Evolutionary conservation across 2,888 invertebrate species (phyloP).

Genomic region (Hypomecis atomaria): DNA sequence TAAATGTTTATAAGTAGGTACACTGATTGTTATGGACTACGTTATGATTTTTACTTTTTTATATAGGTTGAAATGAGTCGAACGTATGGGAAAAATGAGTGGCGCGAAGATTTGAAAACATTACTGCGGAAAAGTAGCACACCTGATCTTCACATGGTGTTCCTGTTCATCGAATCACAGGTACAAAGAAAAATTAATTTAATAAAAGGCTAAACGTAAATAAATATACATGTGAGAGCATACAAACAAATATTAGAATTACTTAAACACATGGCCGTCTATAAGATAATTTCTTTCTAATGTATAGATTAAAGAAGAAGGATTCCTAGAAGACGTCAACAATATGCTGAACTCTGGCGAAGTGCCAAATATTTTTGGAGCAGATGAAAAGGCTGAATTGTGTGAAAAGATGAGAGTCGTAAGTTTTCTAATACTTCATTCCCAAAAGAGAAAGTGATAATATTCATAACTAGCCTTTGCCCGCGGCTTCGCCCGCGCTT

Average conservation of each 20-base stretch:
- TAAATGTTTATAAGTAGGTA: no score
- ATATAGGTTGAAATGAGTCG: constrained; percentile 94
- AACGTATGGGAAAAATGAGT: constrained; percentile 92
- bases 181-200: constrained; percentile 64
- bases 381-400: constrained; percentile 95
- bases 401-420: constrained; percentile 95
- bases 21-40: no score
- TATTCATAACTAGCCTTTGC: no score
- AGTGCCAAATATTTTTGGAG: constrained; percentile 94
- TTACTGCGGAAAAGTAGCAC: constrained; percentile 92
- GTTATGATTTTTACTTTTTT: neutral
- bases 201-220: no score
- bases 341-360: constrained; percentile 97
- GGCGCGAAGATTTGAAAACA: constrained; percentile 95
- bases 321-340: constrained; percentile 96
- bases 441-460: neutral
- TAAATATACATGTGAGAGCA: no score
- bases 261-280: no score
- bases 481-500: no score
- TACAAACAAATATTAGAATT: neutral
- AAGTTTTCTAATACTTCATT: constrained; percentile 7
- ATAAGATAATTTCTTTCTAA: no score
- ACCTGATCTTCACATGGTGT: constrained; percentile 94
- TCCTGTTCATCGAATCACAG: constrained; percentile 96
- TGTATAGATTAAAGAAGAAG: constrained; percentile 93